Evolutionary conservation across 1,140 invertebrate genomes (phyloP), one percentile per base, ranked within the genome.

Genomic region (Amyelois transitella): DNA sequence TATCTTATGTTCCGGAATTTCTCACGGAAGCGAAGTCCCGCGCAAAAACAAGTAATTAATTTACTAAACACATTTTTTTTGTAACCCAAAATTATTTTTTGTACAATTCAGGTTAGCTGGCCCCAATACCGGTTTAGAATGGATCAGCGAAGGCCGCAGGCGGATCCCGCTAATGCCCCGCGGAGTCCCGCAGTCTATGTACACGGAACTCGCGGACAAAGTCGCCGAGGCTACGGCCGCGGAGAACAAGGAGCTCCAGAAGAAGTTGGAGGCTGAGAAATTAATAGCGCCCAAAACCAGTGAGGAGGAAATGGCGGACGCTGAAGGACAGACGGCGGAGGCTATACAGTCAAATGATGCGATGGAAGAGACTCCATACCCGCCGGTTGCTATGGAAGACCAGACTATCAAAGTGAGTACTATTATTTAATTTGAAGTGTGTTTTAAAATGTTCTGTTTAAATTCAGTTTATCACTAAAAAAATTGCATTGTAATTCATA

Each of bases 61-160:
- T 14, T 38, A 4, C 17, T 38, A 38, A 38, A 14, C 4, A 14
- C 1, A 38, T 2, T 38, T 38, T 38, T 14, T 38, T 38, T 14
- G n/a, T n/a, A n/a, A n/a, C n/a, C n/a, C n/a, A 28, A 28, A 28
- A 6, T 28, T 28, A 53, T 17, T 20, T 24, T 14, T 14, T 53
- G 44, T 56, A 53, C 59, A 66, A 85, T 90, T 44, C 76, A 96
- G 95, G 74, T 91, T 96, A 76, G 91, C 91, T 77, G 96, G 95
- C 8, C 92, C 94, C 54, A 94, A 95, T 77, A 94, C 93, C 59
- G 91, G 91, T 48, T 91, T 94, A 68, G 95, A 95, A 85, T 97
- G 96, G 96, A 91, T 94, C 55, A 92, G 94, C 59, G 96, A 97
- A 89, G 96, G 96, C 18, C 88, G 96, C 21, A 90, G 96, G 69